Evolutionary conservation across 2,113 vertebrate genomes (phyloP), one percentile per base, ranked within the genome.

Genomic region (Haliaeetus leucogaster): DNA sequence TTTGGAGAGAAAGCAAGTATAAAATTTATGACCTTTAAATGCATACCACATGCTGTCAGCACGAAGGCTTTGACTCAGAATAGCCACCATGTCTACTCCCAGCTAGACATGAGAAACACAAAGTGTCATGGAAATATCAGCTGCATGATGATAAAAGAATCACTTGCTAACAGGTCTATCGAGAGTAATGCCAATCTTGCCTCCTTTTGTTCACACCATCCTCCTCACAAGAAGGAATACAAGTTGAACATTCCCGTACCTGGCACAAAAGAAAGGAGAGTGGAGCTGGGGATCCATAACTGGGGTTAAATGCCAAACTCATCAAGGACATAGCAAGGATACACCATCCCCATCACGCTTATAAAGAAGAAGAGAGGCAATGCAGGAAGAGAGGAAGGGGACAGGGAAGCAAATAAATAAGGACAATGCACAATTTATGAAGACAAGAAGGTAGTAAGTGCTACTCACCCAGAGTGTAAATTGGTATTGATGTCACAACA

Each of bases 401-500:
- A 94, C 40, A 25, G 43, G 86, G 82, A 78, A 43, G 94, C 89
- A 96, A 97, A 97, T 97, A 97, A 97, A 95, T 96, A 97, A 97
- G 92, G 94, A 91, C 92, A 96, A 96, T 92, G 95, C 89, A 95
- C 95, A 97, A 96, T 97, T 97, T 97, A 97, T 95, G 97, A 93
- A 93, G 97, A 97, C 97, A 97, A 97, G 95, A 56, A 95, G 83
- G 95, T 94, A 96, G 95, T 96, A 97, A 97, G 97, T 95, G 97
- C 95, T 97, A 68, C 96, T 97, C 97, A 95, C 95, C 92, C 94
- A 0, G 94, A 89, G 97, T 96, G 92, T 95, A 97, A 97, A 97
- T 97, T 95, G 96, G 95, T 97, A 97, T 95, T 97, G 96, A 97
- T 97, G 97, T 97, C 97, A 97, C 86, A 89, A 89, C 90, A 89